Evolutionary conservation across 2,888 invertebrate species (phyloP).

Genomic region (Luperina testacea): DNA sequence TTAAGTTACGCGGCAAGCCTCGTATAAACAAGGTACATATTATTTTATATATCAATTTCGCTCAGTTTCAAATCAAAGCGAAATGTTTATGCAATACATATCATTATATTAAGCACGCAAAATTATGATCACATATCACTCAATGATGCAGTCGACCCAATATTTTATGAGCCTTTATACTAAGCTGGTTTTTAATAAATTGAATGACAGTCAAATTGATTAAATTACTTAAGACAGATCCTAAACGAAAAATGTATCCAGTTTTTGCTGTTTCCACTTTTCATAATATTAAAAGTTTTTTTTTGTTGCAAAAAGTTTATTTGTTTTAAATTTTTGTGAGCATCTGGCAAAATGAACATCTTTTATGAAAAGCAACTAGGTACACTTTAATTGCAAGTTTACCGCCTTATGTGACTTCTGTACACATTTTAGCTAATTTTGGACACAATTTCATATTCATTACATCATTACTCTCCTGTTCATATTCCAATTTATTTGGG

Average conservation of each 20-base stretch:
- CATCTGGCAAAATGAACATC: not conserved
- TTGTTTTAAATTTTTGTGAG: not conserved
- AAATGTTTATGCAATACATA: conserved; percentile 67
- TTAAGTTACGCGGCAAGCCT: conserved; percentile 62
- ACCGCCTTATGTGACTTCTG: not conserved
- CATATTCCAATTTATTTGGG: not conserved
- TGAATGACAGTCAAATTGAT: not conserved
- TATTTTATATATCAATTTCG: conserved; percentile 37
- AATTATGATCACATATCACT: conserved; percentile 58
- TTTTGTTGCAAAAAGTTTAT: too few species aligned
- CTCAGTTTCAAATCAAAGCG: conserved; percentile 27
- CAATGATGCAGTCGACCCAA: conserved; percentile 56
- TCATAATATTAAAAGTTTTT: too few species aligned
- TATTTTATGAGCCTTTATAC: not conserved
- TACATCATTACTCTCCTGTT: too few species aligned
- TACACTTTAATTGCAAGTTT: not conserved
- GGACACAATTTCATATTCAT: conserved; percentile 4
- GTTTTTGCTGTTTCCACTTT: not conserved
- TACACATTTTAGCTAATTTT: conserved; percentile 6
- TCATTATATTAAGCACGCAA: conserved; percentile 74
- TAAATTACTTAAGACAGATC: not conserved
- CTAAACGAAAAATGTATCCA: not conserved
- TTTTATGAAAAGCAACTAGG: too few species aligned
- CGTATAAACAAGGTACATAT: conserved; percentile 60
- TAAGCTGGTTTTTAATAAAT: not conserved